Evolutionary conservation across 2,797 vertebrate genomes (phyloP), one percentile per base, ranked within the genome.

Genomic region (Lacerta agilis): DNA sequence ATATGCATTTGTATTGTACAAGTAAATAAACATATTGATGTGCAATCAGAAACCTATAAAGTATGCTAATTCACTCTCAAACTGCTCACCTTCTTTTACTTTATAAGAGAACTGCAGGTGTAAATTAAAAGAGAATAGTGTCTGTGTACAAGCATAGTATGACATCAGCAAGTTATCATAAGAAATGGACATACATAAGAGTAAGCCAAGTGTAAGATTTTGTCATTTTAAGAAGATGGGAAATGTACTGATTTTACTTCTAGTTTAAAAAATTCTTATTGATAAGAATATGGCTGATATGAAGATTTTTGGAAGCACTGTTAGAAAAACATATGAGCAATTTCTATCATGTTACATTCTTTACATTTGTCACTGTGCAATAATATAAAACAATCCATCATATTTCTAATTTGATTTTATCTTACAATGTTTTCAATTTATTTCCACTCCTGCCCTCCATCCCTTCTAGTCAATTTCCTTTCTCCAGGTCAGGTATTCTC

Each of bases 151-250:
- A 25, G 29, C 0, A 0, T 87, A 88, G 27, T 82, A 41, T 87
- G 67, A 75, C 88, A 88, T 43, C 43, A 33, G 83, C 83, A 79
- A 13, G 2, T 43, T 61, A 71, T 72, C n/a, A 0, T 0, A 89
- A 79, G 61, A 33, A 83, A 79, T 90, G 93, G 92, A 91, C 81
- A 92, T 76, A 82, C 75, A 90, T 69, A 81, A 45, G 15, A 94
- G 85, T 90, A 93, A 36, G 86, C 91, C 23, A n/a, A 29, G 25
- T 45, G 79, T 82, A 86, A 90, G 89, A 92, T 92, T 72, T 91
- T 92, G 94, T 82, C 86, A 58, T 81, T n/a, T 89, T 90, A 77
- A 41, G 18, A 90, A 88, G 64, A 86, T 64, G 69, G n/a, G 78
- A 91, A 89, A 88, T 91, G 91, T 75, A 23, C 61, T 1, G 11